Evolutionary conservation across 2,113 vertebrate species (phyloP).

Genomic region (Myrmecobius fasciatus): DNA sequence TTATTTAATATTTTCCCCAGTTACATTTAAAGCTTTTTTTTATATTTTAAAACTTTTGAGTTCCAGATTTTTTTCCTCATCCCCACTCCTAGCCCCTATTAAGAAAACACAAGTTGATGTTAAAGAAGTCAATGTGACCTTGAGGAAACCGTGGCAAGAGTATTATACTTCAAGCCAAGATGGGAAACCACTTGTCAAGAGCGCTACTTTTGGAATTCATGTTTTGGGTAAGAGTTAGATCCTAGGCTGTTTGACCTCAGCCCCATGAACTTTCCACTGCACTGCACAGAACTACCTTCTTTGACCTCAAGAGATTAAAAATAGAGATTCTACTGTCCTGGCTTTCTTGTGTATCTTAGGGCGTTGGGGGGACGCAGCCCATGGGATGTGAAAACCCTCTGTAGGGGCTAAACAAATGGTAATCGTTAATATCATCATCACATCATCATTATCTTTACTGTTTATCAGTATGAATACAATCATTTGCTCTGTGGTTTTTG

Average conservation of each 20-base stretch:
- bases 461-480: neutral
- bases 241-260: neutral
- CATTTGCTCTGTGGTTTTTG: neutral
- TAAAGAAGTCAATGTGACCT: neutral
- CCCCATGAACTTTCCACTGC: neutral
- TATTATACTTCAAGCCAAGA: neutral
- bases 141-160: neutral
- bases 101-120: neutral
- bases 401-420: neutral
- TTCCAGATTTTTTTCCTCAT: too few relatives aligned
- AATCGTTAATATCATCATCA: neutral
- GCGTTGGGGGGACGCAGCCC: neutral
- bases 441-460: neutral
- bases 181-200: neutral
- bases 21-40: too few relatives aligned
- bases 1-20: too few relatives aligned
- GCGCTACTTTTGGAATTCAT: neutral
- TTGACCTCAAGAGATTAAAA: neutral
- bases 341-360: neutral
- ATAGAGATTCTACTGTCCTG: neutral
- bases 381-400: neutral
- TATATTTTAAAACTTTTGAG: too few relatives aligned
- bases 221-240: neutral
- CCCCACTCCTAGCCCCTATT: too few relatives aligned
- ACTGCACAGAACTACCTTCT: neutral